phyloP scores from a whole-genome alignment of 23 tunicate species.

The Botrylloides violaceus region DNA sequence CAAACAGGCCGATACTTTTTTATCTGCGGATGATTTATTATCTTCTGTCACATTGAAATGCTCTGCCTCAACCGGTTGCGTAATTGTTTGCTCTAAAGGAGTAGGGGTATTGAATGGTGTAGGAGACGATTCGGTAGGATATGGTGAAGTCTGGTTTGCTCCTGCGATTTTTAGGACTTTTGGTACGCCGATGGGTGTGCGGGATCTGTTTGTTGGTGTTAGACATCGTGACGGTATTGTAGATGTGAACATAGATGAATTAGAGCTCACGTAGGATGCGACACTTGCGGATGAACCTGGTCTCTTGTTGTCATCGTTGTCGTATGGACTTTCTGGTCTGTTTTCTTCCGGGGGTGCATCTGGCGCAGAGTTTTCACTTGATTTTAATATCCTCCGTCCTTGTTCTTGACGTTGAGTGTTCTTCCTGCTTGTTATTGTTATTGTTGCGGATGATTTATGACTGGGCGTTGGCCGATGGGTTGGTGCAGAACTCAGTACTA shows the following conservation, averaged over 20 bases:
- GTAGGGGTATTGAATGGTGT: background rate
- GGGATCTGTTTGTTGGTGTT: background rate
- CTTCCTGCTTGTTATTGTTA: background rate
- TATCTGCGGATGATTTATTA: background rate
- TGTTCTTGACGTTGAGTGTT: background rate
- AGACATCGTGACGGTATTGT: constrained; percentile 23
- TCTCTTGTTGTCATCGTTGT: background rate
- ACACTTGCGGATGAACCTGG: background rate
- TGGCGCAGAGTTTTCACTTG: no score
- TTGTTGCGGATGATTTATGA: constrained; percentile 11
- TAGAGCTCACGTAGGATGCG: background rate
- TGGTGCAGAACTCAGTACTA: background rate
- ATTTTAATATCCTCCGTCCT: background rate
- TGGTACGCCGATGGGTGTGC: background rate
- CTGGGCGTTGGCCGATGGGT: constrained; percentile 5
- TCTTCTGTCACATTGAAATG: no score
- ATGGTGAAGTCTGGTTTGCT: background rate
- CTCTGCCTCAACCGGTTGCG: no score
- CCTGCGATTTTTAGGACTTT: constrained; percentile 1
- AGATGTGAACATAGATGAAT: constrained; percentile 10
- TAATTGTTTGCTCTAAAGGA: background rate
- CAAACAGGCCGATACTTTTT: constrained; percentile 78
- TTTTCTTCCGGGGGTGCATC: background rate
- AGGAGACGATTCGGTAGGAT: background rate
- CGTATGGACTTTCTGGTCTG: background rate